These are phyloP conservation scores for Chymomyza caudatula DNA, from an alignment of 2,888 invertebrate genomes.

Conservation along the genomic window DNA sequence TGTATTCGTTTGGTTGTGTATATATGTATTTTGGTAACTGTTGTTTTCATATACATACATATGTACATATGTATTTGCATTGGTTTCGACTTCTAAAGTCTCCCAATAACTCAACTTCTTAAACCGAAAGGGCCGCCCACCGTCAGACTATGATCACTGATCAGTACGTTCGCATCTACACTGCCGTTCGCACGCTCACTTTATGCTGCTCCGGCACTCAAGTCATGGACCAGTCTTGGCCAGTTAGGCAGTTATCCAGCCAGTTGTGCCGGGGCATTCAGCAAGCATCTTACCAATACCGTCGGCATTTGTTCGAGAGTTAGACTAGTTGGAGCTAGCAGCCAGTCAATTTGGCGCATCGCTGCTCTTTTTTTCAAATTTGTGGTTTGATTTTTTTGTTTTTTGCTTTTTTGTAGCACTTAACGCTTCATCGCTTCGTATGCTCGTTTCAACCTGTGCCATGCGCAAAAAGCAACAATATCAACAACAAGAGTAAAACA, in stretches of 20 bases:
- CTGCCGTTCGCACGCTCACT: constrained; percentile 37
- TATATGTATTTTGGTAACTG: background rate
- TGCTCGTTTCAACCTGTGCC: constrained; percentile 60
- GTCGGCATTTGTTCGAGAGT: background rate
- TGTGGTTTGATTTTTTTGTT: background rate
- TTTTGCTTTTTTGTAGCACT: constrained; percentile 20
- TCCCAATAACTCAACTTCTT: background rate
- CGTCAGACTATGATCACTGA: background rate
- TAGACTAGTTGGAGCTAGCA: background rate
- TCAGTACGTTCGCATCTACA: constrained; percentile 27
- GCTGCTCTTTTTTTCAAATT: constrained; percentile 2
- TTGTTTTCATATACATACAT: background rate
- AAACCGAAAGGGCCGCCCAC: background rate
- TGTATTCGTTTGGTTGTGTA: background rate
- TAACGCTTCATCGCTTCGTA: constrained; percentile 31
- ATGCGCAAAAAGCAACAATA: constrained; percentile 39
- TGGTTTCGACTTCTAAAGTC: background rate
- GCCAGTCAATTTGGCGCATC: background rate
- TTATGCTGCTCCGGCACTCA: constrained; percentile 30
- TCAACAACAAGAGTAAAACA: constrained; percentile 28
- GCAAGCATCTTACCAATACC: background rate
- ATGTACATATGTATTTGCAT: background rate
- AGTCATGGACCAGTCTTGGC: background rate
- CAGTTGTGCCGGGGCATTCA: constrained; percentile 21
- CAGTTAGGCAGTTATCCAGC: constrained; percentile 10